These are phyloP conservation scores for Tetramorium bicarinatum DNA, from an alignment of 2,888 invertebrate species.

Conservation along the genomic window DNA sequence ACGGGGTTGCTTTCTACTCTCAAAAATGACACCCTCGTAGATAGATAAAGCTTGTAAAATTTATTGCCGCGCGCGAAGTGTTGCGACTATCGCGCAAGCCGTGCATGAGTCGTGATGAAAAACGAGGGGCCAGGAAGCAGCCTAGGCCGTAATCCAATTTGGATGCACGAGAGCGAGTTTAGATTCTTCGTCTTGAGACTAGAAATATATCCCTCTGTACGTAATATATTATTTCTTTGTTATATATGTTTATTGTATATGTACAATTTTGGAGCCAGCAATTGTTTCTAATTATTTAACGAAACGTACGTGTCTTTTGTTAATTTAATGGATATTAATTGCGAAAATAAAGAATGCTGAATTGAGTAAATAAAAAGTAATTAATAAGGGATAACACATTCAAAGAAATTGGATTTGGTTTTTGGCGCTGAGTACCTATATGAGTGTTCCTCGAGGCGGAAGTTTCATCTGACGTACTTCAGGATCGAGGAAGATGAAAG, in stretches of 20 bases:
- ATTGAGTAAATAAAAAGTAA: neutral
- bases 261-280: neutral
- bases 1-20: conserved; percentile 8
- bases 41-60: conserved; percentile 67
- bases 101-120: conserved; percentile 36
- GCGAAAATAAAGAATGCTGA: conserved; percentile 10
- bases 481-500: conserved; percentile 21
- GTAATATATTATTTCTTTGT: conserved; percentile 7
- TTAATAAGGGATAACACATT: neutral
- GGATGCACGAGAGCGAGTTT: conserved; percentile 1
- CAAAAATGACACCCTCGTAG: conserved; percentile 71
- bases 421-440: conserved; percentile 39
- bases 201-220: neutral
- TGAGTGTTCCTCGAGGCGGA: conserved; percentile 35
- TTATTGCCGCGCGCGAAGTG: conserved; percentile 65
- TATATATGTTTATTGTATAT: neutral
- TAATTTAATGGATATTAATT: conserved; percentile 51
- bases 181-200: conserved; percentile 13
- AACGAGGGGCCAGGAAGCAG: conserved; percentile 20
- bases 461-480: conserved; percentile 45
- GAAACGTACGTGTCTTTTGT: neutral
- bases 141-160: conserved; percentile 35
- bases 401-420: conserved; percentile 30
- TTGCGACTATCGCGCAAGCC: conserved; percentile 58
- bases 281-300: neutral